Evolutionary conservation across 1,140 invertebrate species (phyloP).

Genomic region (Camponotus pennsylvanicus): DNA sequence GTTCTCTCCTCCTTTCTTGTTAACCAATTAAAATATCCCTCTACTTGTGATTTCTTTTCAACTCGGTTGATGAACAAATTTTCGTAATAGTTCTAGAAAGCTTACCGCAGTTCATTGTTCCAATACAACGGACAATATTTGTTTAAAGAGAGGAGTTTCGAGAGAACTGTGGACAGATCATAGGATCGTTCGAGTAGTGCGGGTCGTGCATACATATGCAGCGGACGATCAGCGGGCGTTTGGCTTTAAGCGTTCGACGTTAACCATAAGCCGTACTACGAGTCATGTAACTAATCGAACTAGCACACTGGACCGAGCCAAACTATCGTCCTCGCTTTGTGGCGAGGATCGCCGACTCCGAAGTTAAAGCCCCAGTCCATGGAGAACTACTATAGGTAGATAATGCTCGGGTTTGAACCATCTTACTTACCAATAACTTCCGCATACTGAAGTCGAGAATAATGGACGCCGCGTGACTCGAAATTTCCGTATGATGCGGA

Average conservation of each 20-base stretch:
- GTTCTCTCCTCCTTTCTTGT: not conserved
- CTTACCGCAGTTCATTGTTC: constrained; percentile 15
- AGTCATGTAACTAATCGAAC: constrained; percentile 64
- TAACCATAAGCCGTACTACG: constrained; percentile 66
- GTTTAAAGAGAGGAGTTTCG: constrained; percentile 39
- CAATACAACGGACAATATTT: constrained; percentile 5
- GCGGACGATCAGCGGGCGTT: constrained; percentile 42
- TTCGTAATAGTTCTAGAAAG: not conserved
- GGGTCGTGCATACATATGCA: constrained; percentile 55
- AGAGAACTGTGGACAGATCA: constrained; percentile 47
- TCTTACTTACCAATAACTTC: constrained; percentile 64
- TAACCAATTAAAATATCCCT: not conserved
- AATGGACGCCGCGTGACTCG: constrained; percentile 49
- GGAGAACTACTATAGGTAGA: constrained; percentile 57
- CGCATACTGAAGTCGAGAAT: constrained; percentile 49
- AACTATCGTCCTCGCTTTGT: constrained; percentile 67
- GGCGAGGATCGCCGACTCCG: constrained; percentile 55
- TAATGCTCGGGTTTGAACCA: constrained; percentile 41
- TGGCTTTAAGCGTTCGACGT: constrained; percentile 60
- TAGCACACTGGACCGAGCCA: constrained; percentile 56
- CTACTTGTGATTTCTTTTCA: not conserved
- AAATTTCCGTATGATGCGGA: constrained; percentile 21
- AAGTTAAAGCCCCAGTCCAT: constrained; percentile 65
- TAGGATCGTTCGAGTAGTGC: constrained; percentile 27
- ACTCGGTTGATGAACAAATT: constrained; percentile 12